Evolutionary conservation across 2,888 invertebrate genomes (phyloP).

Genomic region (Ichneumon xanthorius): DNA sequence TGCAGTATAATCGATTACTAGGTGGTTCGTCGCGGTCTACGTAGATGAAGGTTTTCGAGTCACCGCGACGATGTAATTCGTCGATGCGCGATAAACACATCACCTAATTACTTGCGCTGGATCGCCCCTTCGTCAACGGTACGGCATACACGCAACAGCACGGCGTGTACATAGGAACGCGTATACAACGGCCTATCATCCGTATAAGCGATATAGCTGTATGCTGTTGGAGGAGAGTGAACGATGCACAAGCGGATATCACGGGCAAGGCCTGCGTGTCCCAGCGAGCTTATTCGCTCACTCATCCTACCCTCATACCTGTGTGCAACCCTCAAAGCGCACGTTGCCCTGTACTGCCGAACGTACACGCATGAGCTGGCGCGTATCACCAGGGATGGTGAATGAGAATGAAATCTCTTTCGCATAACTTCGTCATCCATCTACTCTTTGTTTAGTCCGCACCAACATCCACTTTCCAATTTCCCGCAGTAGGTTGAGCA

Average conservation of each 20-base stretch:
- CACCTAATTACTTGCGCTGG: constrained; percentile 82
- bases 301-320: constrained; percentile 32
- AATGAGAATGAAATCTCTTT: constrained; percentile 34
- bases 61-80: constrained; percentile 73
- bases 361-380: constrained; percentile 64
- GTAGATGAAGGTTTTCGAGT: constrained; percentile 8
- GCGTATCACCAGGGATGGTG: constrained; percentile 1
- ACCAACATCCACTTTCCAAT: background rate
- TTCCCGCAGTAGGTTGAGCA: background rate
- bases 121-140: constrained; percentile 75
- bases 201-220: constrained; percentile 48
- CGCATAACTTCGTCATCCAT: constrained; percentile 16
- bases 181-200: constrained; percentile 44
- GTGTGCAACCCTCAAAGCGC: constrained; percentile 41
- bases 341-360: constrained; percentile 9
- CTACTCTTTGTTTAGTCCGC: background rate
- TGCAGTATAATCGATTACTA: constrained; percentile 78
- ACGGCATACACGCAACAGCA: constrained; percentile 70
- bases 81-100: constrained; percentile 82
- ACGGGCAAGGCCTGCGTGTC: constrained; percentile 28
- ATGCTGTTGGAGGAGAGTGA: constrained; percentile 28
- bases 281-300: constrained; percentile 43
- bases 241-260: constrained; percentile 53
- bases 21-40: constrained; percentile 73
- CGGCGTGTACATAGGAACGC: constrained; percentile 26